Evolutionary conservation across 2,797 vertebrate species (phyloP).

Genomic region (Balearica regulorum): DNA sequence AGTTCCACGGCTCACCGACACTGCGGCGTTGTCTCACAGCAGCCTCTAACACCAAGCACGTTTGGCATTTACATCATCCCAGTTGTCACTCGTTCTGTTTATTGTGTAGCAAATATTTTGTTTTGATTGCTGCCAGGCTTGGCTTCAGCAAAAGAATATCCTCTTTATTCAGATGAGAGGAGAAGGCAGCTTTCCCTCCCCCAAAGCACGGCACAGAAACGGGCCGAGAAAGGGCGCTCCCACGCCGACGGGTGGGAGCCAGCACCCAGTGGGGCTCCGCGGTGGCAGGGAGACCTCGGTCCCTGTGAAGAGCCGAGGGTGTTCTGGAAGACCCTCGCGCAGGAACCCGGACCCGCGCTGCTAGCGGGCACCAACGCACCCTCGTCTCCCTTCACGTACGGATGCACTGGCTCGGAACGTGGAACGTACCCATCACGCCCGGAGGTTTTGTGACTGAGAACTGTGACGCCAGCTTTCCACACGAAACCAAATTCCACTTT

Average conservation of each 20-base stretch:
- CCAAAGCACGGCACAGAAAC: too few relatives aligned
- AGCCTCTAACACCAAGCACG: neutral
- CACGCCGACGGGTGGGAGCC: neutral
- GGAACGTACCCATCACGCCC: accelerated
- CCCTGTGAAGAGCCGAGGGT: neutral
- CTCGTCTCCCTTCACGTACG: neutral
- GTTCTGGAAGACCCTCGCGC: neutral
- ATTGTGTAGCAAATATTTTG: neutral
- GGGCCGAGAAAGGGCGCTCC: neutral
- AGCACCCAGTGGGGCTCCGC: neutral
- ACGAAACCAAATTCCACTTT: neutral
- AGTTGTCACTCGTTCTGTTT: neutral
- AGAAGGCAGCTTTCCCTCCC: neutral
- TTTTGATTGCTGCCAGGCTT: neutral
- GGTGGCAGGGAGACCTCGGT: too few relatives aligned
- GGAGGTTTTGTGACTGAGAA: neutral
- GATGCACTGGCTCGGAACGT: accelerated
- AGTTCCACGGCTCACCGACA: accelerated
- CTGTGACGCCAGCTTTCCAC: neutral
- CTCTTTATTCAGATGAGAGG: neutral
- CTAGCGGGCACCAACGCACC: neutral
- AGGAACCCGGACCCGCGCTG: accelerated
- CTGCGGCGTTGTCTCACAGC: neutral
- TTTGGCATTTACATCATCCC: neutral
- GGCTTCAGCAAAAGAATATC: neutral